These are phyloP conservation scores for Triplophysa dalaica DNA, from an alignment of 2,113 vertebrate species.

Conservation along the genomic window DNA sequence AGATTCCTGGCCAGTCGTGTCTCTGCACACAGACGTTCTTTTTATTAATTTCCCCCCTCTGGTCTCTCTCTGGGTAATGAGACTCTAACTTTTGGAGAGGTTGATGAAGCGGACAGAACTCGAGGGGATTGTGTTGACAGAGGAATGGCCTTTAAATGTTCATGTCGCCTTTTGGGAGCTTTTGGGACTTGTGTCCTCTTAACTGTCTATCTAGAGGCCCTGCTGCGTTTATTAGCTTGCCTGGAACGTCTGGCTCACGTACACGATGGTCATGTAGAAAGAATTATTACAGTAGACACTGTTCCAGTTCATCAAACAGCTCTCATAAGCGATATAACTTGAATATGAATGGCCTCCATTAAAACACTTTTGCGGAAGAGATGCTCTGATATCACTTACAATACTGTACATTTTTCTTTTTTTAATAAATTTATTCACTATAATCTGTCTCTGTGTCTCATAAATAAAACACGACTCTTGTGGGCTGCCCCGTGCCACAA, in stretches of 20 bases:
- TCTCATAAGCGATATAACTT: background rate
- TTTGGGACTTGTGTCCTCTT: slow-evolving; percentile 14
- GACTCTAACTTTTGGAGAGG: slow-evolving; percentile 19
- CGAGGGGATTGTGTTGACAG: slow-evolving; percentile 66
- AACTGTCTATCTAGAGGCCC: slow-evolving; percentile 24
- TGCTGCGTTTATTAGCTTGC: slow-evolving; percentile 30
- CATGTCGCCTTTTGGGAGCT: slow-evolving; percentile 19
- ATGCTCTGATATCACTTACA: background rate
- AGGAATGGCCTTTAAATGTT: slow-evolving; percentile 45
- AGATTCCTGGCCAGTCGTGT: background rate
- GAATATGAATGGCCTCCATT: background rate
- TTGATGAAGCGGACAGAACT: slow-evolving; percentile 27
- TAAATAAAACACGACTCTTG: slow-evolving; percentile 12
- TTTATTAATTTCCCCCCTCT: slow-evolving; percentile 48
- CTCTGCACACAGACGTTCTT: slow-evolving; percentile 10
- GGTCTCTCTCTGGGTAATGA: slow-evolving; percentile 34
- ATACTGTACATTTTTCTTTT: background rate
- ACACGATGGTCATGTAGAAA: background rate
- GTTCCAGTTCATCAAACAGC: background rate
- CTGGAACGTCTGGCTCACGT: slow-evolving; percentile 3
- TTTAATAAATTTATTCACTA: background rate
- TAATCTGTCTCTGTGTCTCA: background rate
- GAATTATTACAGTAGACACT: background rate
- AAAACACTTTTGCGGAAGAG: background rate
- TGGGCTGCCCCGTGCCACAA: background rate